Evolutionary conservation across 2,888 invertebrate genomes (phyloP), one percentile per base, ranked within the genome.

Genomic region (Scaptomyza caliginosa): DNA sequence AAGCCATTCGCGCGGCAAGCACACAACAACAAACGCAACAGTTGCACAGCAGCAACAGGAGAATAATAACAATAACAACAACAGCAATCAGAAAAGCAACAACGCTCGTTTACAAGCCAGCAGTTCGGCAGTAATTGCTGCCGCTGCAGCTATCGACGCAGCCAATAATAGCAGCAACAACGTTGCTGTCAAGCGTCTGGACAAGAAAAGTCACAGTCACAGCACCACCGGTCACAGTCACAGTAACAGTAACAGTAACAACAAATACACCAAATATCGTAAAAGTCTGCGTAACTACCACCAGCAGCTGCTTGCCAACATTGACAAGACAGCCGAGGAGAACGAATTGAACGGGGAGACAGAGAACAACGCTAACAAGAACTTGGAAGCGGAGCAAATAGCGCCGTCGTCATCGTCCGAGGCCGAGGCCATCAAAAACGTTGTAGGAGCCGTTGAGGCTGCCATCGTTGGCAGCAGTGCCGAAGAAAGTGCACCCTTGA

Each of bases 251-350:
- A 13, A 51, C 58, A 86, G 34, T 34, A 16, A 17, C 34, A 57
- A 38, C 38, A 63, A 59, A 66, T 70, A 73, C 65, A 74, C 77
- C 26, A 88, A 86, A 65, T 82, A 89, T 72, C 85, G 83, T 16
- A 87, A 84, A 48, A 82, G 74, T 63, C 56, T 81, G 56, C 79
- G 89, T n/a, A 87, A 75, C 39, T 85, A 85, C 79, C 84, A 84
- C 16, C 88, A 81, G 21, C 71, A 77, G 28, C 34, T 76, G 32
- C 50, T 77, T n/a, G 51, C 59, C 67, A 74, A 50, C 10, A 73
- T 67, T 69, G 69, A 70, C 28, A 57, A 43, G n/a, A 67, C 57
- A 32, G 16, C 38, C 36, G 52, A 67, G 34, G 55, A 51, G 10
- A 50, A 46, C 21, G 45, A 43, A 58, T 69, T 6, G 34, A 57